Percentiles rank a stretch among this genome's conserved stretches.
phyloP scores from a whole-genome alignment of 37 sponge, comb jelly and placozoan genomes.

The Agelas oroides region DNA sequence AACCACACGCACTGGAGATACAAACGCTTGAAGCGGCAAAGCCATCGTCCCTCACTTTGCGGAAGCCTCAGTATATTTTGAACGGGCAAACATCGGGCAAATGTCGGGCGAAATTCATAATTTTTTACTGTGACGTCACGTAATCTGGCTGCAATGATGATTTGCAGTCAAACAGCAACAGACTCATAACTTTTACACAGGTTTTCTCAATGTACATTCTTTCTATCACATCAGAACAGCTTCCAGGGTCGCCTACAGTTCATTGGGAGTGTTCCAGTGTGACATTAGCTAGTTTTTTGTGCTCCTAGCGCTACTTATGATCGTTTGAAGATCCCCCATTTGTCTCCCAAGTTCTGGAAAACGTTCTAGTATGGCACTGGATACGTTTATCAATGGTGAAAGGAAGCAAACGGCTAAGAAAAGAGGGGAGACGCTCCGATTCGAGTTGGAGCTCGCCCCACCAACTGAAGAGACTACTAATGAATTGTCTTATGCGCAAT shows the following conservation, averaged over 20 bases:
- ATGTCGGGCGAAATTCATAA: too few species aligned
- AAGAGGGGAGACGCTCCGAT: constrained; percentile 42
- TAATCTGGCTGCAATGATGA: constrained; percentile 18
- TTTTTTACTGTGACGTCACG: too few species aligned
- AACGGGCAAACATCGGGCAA: too few species aligned
- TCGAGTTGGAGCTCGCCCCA: constrained; percentile 49
- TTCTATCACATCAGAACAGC: constrained; percentile 12
- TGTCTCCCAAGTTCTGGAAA: too few species aligned
- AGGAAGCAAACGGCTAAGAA: constrained; percentile 40
- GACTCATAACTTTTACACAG: constrained; percentile 26
- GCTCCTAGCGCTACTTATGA: neutral
- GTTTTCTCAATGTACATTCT: constrained; percentile 38
- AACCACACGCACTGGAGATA: too few species aligned
- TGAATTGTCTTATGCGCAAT: constrained; percentile 72
- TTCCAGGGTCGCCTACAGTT: constrained; percentile 27
- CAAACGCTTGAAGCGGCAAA: too few species aligned
- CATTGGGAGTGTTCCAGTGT: constrained; percentile 24
- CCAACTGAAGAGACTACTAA: constrained; percentile 70
- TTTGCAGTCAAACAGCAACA: neutral
- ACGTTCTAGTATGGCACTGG: constrained; percentile 30
- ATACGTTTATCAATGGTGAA: constrained; percentile 49
- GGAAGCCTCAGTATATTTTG: too few species aligned
- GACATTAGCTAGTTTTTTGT: constrained; percentile 1
- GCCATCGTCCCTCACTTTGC: too few species aligned
- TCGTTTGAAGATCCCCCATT: neutral